Percentiles rank a stretch among this genome's conserved stretches.
Conservation (phyloP, 2,797 vertebrate species). For the Gymnoscopelus microlampas region DNA sequence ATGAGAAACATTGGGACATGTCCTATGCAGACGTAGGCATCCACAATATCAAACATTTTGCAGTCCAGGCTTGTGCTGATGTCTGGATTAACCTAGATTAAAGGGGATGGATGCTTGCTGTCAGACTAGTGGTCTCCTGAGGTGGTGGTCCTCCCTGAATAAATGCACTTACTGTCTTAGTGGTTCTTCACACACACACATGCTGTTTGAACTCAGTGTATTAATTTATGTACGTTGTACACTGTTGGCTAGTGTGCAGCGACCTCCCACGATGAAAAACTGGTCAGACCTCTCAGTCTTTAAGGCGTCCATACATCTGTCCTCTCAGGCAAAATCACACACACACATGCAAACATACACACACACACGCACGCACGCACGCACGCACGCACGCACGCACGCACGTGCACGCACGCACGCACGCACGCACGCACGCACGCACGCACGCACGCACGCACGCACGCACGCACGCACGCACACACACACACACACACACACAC, state of each 20-base stretch:
- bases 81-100: no score
- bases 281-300: conserved; percentile 16
- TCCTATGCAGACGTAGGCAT: no score
- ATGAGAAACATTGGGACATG: no score
- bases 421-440: conserved; percentile 2
- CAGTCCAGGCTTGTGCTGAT: no score
- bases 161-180: conserved; percentile 48
- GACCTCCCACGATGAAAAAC: conserved; percentile 62
- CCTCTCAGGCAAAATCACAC: no score
- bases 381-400: conserved; percentile 7
- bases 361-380: not conserved
- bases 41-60: no score
- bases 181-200: conserved; percentile 17
- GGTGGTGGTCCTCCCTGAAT: conserved; percentile 31
- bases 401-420: not conserved
- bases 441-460: not conserved
- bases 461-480: not conserved
- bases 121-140: not conserved
- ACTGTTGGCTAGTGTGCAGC: conserved; percentile 17
- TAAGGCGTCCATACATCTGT: conserved; percentile 27
- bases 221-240: conserved; percentile 53
- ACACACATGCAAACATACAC: conserved; percentile 1
- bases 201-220: conserved; percentile 9
- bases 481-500: not conserved
- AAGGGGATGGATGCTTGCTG: not conserved